Evolutionary conservation across 2,888 invertebrate species (phyloP).

Genomic region (Girardia tigrina): DNA sequence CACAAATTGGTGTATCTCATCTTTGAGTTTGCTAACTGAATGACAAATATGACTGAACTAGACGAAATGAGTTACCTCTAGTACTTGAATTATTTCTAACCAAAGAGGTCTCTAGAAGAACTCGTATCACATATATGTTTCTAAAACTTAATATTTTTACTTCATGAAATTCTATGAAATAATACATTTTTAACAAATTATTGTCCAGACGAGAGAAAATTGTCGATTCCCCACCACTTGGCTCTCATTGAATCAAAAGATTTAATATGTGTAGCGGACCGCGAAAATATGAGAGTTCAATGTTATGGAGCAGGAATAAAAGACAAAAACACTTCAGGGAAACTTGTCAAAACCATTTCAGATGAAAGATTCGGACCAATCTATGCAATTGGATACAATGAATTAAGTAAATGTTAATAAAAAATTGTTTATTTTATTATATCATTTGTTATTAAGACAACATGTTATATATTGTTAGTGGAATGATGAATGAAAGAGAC

Average conservation of each 20-base stretch:
- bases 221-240: slow-evolving; percentile 50
- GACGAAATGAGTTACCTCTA: too few relatives aligned
- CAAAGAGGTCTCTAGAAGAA: too few relatives aligned
- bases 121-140: too few relatives aligned
- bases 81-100: too few relatives aligned
- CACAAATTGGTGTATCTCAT: too few relatives aligned
- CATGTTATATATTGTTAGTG: slow-evolving; percentile 5
- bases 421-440: neutral
- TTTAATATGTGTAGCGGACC: slow-evolving; percentile 52
- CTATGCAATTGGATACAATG: slow-evolving; percentile 26
- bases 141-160: too few relatives aligned
- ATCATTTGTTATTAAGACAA: neutral
- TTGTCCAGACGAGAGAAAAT: neutral
- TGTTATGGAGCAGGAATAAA: slow-evolving; percentile 50
- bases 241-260: slow-evolving; percentile 47
- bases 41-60: too few relatives aligned
- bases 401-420: slow-evolving; percentile 42
- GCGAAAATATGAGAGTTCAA: slow-evolving; percentile 53
- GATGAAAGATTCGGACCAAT: slow-evolving; percentile 13
- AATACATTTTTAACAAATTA: neutral
- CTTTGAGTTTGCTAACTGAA: too few relatives aligned
- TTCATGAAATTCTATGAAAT: too few relatives aligned
- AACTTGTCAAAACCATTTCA: neutral
- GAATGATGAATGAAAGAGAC: neutral
- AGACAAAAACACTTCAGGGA: neutral